phyloP scores from a whole-genome alignment of 2,113 vertebrate species.

The Oceanodroma tethys region DNA sequence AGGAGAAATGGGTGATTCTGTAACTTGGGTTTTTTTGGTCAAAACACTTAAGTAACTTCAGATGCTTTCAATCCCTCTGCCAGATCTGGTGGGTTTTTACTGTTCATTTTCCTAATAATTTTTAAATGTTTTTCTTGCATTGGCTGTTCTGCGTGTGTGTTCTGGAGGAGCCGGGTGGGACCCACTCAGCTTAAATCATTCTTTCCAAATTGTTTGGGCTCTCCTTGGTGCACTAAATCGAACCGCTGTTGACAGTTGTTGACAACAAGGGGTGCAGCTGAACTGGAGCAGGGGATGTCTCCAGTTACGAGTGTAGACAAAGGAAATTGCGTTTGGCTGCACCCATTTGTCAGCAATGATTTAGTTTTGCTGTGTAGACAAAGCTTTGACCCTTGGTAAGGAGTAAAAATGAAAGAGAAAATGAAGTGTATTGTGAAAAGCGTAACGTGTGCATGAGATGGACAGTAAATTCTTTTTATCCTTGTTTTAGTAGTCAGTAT shows the following conservation, averaged over 20 bases:
- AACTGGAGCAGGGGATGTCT: neutral
- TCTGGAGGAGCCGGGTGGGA: slow-evolving; percentile 9
- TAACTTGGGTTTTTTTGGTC: neutral
- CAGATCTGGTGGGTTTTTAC: slow-evolving; percentile 1
- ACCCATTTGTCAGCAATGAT: slow-evolving; percentile 1
- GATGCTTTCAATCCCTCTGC: neutral
- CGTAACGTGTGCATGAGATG: neutral
- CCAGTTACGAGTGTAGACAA: neutral
- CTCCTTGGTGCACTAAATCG: neutral
- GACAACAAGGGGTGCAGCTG: slow-evolving; percentile 29
- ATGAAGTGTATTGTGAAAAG: neutral
- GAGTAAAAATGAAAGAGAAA: neutral
- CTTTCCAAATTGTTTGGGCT: slow-evolving; percentile 6
- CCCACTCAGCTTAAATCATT: neutral
- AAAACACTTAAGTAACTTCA: slow-evolving; percentile 2
- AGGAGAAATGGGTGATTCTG: neutral
- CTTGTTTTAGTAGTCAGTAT: neutral
- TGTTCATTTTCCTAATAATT: slow-evolving; percentile 13
- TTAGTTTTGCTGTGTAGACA: neutral
- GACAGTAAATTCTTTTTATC: neutral
- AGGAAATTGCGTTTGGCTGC: neutral
- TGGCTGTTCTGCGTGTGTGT: neutral
- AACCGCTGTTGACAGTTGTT: neutral
- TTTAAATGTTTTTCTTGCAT: neutral
- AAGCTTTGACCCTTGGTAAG: neutral